A percentile compares a stretch with the other conserved stretches of the same genome.
Evolutionary conservation across 2,797 vertebrate genomes (phyloP).

Genomic region (Diplodus sargus): DNA sequence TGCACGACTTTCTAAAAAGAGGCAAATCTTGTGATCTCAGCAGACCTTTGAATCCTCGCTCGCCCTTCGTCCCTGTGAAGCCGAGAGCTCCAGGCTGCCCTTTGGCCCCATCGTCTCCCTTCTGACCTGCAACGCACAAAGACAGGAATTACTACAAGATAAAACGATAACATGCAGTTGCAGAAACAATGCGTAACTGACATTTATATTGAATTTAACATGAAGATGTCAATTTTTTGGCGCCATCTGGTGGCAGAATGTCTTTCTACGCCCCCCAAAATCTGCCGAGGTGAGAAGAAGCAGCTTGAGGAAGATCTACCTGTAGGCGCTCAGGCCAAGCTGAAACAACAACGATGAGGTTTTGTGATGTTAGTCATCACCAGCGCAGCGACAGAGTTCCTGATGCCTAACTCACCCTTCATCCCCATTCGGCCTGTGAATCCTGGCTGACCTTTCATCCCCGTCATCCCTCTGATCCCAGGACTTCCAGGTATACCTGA

Average conservation of each 20-base stretch:
- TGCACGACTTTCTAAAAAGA: too few species aligned
- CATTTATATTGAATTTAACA: too few species aligned
- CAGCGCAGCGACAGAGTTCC: too few species aligned
- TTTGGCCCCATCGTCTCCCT: conserved; percentile 78
- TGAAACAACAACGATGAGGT: neutral
- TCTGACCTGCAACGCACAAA: conserved; percentile 76
- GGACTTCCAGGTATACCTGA: conserved; percentile 77
- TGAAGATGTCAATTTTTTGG: neutral
- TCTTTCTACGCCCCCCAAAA: too few species aligned
- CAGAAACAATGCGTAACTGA: too few species aligned
- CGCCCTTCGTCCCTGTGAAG: conserved; percentile 75
- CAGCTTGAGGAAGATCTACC: neutral
- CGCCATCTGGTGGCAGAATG: neutral
- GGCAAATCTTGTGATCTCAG: neutral
- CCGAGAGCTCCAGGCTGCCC: conserved; percentile 67
- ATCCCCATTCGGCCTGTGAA: conserved; percentile 74
- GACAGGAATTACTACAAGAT: neutral
- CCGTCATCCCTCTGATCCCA: conserved; percentile 76
- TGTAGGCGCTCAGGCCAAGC: neutral
- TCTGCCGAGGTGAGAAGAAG: too few species aligned
- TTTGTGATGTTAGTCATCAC: neutral
- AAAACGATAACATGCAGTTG: too few species aligned
- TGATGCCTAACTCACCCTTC: conserved; percentile 74
- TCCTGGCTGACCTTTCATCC: conserved; percentile 73
- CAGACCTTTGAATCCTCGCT: conserved; percentile 80